Evolutionary conservation across 2,888 invertebrate species (phyloP).

Genomic region (Nipponacmea schrenckii): DNA sequence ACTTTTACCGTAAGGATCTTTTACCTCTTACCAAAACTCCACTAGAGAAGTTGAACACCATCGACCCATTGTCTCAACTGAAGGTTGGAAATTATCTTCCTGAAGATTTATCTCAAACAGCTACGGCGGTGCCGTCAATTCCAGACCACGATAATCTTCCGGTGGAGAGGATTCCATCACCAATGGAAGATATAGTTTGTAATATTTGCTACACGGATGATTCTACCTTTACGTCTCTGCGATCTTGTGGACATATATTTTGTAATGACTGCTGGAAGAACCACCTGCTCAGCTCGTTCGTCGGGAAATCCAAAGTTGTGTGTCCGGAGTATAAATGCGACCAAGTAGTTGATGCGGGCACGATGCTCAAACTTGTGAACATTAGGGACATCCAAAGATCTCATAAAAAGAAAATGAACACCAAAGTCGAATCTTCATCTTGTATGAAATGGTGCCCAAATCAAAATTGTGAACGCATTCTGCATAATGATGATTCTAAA

Average conservation of each 20-base stretch:
- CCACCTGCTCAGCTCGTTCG: background rate
- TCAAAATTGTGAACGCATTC: background rate
- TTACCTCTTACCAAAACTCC: background rate
- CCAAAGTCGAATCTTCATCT: background rate
- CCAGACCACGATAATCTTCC: background rate
- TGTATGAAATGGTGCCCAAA: background rate
- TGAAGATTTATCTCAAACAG: background rate
- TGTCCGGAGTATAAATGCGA: background rate
- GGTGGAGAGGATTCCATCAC: background rate
- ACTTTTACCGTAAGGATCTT: background rate
- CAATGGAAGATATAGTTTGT: background rate
- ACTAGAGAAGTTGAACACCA: background rate
- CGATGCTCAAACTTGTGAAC: background rate
- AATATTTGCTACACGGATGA: conserved; percentile 12
- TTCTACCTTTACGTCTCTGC: conserved; percentile 22
- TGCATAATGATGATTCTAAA: background rate
- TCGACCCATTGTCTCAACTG: background rate
- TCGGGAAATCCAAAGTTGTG: background rate
- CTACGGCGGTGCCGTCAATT: background rate
- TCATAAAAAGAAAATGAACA: background rate
- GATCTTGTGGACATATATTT: conserved; percentile 30
- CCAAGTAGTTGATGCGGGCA: background rate
- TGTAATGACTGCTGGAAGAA: conserved; percentile 33
- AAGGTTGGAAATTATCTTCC: no score
- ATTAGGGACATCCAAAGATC: background rate